These are phyloP conservation scores for Alentia gelatinosa DNA, from an alignment of 2,888 invertebrate genomes.

Conservation along the genomic window DNA sequence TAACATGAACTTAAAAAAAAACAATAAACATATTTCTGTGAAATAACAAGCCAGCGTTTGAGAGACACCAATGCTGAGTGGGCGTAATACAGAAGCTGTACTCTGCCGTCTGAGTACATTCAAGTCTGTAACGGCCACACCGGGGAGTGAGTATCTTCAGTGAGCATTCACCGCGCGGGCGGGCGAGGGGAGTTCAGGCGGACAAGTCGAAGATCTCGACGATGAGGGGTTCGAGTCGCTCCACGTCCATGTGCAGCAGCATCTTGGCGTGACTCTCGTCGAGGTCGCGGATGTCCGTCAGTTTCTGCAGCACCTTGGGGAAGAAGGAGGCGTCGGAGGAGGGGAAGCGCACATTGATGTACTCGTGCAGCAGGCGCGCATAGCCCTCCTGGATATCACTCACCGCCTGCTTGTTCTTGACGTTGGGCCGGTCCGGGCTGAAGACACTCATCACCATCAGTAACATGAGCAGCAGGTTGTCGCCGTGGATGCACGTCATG, in stretches of 20 bases:
- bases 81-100: too few relatives aligned
- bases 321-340: constrained; percentile 71
- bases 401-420: constrained; percentile 66
- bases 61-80: too few relatives aligned
- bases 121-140: too few relatives aligned
- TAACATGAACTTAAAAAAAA: too few relatives aligned
- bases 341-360: constrained; percentile 70
- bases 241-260: constrained; percentile 94
- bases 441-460: constrained; percentile 75
- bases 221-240: constrained; percentile 92
- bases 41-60: too few relatives aligned
- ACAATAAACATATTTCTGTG: too few relatives aligned
- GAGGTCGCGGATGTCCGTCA: constrained; percentile 92
- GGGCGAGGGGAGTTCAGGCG: too few relatives aligned
- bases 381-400: constrained; percentile 74
- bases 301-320: constrained; percentile 88
- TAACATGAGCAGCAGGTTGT: constrained; percentile 74
- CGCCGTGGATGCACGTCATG: constrained; percentile 72
- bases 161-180: too few relatives aligned
- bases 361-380: constrained; percentile 71
- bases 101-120: too few relatives aligned
- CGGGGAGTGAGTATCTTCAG: too few relatives aligned
- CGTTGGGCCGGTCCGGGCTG: constrained; percentile 72
- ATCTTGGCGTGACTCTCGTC: constrained; percentile 95
- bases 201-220: constrained; percentile 95